Percentiles rank a stretch among this genome's conserved stretches.
Evolutionary conservation across 2,113 vertebrate species (phyloP).

Genomic region (Hoplias malabaricus): DNA sequence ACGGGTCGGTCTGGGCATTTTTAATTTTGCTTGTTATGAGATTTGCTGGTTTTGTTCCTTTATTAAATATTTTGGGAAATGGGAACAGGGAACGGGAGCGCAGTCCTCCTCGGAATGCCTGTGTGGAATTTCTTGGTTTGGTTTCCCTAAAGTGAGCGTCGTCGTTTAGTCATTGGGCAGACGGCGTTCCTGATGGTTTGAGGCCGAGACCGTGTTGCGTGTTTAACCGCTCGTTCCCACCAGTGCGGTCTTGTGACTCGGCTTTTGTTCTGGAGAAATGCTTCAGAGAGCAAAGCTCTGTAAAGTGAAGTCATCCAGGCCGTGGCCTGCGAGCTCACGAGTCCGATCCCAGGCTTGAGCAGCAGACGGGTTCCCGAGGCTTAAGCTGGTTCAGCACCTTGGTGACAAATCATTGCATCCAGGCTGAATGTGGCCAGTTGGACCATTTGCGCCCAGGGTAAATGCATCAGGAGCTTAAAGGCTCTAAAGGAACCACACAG

Average conservation of each 20-base stretch:
- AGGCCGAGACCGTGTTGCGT: neutral
- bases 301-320: neutral
- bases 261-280: neutral
- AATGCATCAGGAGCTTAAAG: neutral
- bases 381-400: slow-evolving; percentile 12
- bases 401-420: slow-evolving; percentile 15
- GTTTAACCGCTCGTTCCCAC: neutral
- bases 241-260: neutral
- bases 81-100: neutral
- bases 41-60: neutral
- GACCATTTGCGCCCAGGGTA: neutral
- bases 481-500: slow-evolving; percentile 5
- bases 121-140: neutral
- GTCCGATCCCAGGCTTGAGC: neutral
- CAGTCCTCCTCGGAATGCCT: neutral
- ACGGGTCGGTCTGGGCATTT: too few species aligned
- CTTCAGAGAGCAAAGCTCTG: neutral
- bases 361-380: slow-evolving; percentile 7
- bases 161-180: neutral
- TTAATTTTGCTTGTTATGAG: too few species aligned
- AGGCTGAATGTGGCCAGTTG: neutral
- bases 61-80: too few species aligned
- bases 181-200: neutral
- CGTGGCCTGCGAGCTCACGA: neutral
- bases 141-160: neutral